Base-by-base conservation (phyloP, 2,113 vertebrate species). In the Paradisaea rubra region DNA sequence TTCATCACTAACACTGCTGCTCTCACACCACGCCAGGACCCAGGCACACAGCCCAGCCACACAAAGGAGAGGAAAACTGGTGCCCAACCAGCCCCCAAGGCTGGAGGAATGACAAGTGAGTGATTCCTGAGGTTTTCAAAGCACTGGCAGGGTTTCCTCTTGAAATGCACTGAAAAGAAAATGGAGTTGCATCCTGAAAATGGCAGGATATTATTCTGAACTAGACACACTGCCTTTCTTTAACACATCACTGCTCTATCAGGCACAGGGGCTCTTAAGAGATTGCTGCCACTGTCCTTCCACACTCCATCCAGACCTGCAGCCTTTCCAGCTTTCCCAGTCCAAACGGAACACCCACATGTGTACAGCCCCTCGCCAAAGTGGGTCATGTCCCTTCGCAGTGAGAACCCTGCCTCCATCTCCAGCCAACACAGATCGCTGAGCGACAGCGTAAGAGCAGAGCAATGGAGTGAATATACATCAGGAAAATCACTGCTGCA, bases 401-500 rank as follows among this genome's bases (percentile, higher is more conserved):
- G 56, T 4, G 42, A 83, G 53, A 27, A 30, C 21, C 4, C 71
- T 66, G 81, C 84, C 56, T 80, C 89, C 81, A n/a, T 37, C 88
- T 47, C 33, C 9, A 61, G 28, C 86, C 69, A 77, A 25, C 35
- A 47, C 59, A 66, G 24, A 66, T 6, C 0, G 1, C 10, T 25
- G 68, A 81, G 68, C 0, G 17, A 72, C 84, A 80, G 72, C 28
- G 39, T 24, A 65, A 86, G 27, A 95, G 81, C 80, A 93, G 77
- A 89, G 83, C 94, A 53, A 10, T 3, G 45, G 50, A 84, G 72
- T 63, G 87, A 61, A 76, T 10, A 18, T 15, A 44, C 5, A 4
- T 31, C 79, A 79, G 85, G 74, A 93, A 68, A 84, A 89, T 64
- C 69, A 83, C 59, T 54, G 47, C 86, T 78, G 81, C 47, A 41